Base-by-base conservation (phyloP, 2,888 invertebrate species). In the Leptinotarsa peninsularis region DNA sequence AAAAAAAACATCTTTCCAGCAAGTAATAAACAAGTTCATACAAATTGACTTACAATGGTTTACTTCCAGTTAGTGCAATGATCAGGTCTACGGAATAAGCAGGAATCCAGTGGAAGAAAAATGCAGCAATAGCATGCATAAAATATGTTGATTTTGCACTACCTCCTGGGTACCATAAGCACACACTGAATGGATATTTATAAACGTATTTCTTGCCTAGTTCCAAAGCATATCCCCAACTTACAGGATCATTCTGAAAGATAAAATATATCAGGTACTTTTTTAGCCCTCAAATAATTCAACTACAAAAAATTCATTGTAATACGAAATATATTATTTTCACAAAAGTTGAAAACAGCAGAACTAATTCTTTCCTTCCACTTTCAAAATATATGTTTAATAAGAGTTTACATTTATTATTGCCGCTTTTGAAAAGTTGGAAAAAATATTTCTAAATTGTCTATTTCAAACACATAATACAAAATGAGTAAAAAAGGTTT, bases 181-280 rank as follows among this genome's bases (percentile, higher is more conserved):
- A 92, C 15, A 93, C 90, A 74, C 94, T 93, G 85, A 95, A 92
- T 0, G 96, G 96, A 82, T 93, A 93, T 82, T 93, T 91, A 77
- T 92, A 90, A 0, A 93, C 90, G 80, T 91, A 90, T 72, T 89
- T 83, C 1, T 90, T 90, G 43, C 92, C 94, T 75, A 92, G 90
- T 73, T 93, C 92, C 77, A 97, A 90, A 60, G 96, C 93, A 73
- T 93, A 91, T 1, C 94, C 94, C 98, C 98, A 99, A 0, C 94
- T 94, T 66, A 97, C 88, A 0, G 95, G 93, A 81, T 96, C 94
- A 63, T 94, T 91, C 87, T 88, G 68, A 68, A 83, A 43, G 43
- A 43, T 43, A 13, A 43, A 43, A 10, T 43, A 43, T 2, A 43
- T 43, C 10, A 10, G 43, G 10, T 43, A 43, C 43, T 3, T 43